Percentiles rank a stretch among this genome's conserved stretches.
Conservation (phyloP, 2,888 invertebrate species). For the Sthenelais limicola region DNA sequence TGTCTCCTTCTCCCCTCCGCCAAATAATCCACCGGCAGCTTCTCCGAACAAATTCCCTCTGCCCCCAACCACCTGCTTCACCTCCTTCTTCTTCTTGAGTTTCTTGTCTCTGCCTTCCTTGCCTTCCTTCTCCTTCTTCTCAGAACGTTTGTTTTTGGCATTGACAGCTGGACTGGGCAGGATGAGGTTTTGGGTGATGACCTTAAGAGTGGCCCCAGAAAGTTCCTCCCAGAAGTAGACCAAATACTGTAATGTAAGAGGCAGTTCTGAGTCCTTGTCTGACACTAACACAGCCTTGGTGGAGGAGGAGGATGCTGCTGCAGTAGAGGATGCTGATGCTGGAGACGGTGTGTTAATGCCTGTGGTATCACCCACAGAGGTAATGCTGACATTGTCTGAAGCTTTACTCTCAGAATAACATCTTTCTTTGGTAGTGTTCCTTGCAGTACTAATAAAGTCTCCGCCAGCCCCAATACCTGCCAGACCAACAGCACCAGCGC, state of each 20-base stretch:
- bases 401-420: slow-evolving; percentile 45
- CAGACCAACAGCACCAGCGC: not conserved
- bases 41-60: slow-evolving; percentile 63
- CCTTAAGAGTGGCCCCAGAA: slow-evolving; percentile 75
- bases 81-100: slow-evolving; percentile 75
- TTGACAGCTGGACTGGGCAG: slow-evolving; percentile 76
- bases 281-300: not conserved
- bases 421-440: slow-evolving; percentile 39
- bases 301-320: not conserved
- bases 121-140: slow-evolving; percentile 59
- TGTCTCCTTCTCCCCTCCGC: slow-evolving; percentile 71
- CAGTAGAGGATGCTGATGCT: not conserved
- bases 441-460: not conserved
- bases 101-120: slow-evolving; percentile 58
- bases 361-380: not conserved
- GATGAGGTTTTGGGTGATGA: slow-evolving; percentile 78
- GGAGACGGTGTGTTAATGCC: slow-evolving; percentile 17
- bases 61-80: slow-evolving; percentile 62
- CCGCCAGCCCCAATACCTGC: not conserved
- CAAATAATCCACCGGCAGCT: slow-evolving; percentile 48
- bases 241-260: slow-evolving; percentile 89
- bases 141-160: slow-evolving; percentile 61
- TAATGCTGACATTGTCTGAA: not conserved
- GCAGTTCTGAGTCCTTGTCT: slow-evolving; percentile 75
- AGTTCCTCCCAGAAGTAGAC: slow-evolving; percentile 93